Conservation (phyloP, 2,888 invertebrate species). For the Gymnoscelis rufifasciata region DNA sequence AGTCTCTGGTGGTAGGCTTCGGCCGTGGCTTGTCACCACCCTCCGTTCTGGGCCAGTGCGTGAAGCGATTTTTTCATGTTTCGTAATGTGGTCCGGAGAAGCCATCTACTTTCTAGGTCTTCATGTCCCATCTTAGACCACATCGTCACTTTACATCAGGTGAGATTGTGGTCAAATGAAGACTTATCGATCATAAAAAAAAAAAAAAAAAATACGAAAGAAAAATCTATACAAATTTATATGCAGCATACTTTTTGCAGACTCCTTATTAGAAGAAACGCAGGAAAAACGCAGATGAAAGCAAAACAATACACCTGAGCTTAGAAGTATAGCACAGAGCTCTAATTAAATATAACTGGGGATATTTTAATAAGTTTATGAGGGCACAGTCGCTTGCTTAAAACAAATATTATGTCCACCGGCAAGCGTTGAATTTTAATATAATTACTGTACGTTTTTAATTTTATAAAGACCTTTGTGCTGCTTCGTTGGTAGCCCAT, state of each 20-base stretch:
- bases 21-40: no score
- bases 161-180: no score
- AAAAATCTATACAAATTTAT: background rate
- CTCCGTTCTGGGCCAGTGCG: no score
- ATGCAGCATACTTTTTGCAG: no score
- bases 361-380: slow-evolving; percentile 79
- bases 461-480: slow-evolving; percentile 71
- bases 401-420: slow-evolving; percentile 73
- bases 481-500: slow-evolving; percentile 17
- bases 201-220: background rate
- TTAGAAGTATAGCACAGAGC: slow-evolving; percentile 50
- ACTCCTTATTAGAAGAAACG: slow-evolving; percentile 5
- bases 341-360: slow-evolving; percentile 74
- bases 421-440: slow-evolving; percentile 74
- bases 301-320: slow-evolving; percentile 56
- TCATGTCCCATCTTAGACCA: no score
- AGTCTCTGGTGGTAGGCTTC: no score
- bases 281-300: slow-evolving; percentile 32
- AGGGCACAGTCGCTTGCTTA: slow-evolving; percentile 55
- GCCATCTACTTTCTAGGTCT: no score
- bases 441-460: slow-evolving; percentile 74
- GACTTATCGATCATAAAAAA: background rate
- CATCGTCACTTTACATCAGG: no score
- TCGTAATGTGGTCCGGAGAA: no score
- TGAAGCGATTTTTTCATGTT: no score